Conservation (phyloP, 2,888 invertebrate species). For the Pseudolycoriella hygida region DNA sequence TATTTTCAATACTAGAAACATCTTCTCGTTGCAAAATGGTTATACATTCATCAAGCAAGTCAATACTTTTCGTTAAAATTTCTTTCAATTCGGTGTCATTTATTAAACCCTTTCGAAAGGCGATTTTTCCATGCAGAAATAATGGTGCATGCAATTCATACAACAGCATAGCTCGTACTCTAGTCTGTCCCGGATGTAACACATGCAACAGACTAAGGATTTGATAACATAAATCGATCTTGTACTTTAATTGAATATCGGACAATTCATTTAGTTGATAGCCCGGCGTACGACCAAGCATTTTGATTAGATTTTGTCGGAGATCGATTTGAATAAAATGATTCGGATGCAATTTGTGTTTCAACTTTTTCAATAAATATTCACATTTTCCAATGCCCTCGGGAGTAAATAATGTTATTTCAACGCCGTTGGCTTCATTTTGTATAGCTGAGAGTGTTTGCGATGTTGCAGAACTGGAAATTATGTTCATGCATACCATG, state of each 20-base stretch:
- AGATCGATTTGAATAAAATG: conserved; percentile 52
- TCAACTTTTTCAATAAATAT: conserved; percentile 41
- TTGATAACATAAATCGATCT: conserved; percentile 52
- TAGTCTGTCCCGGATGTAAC: conserved; percentile 58
- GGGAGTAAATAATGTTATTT: conserved; percentile 36
- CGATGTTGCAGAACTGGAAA: conserved; percentile 38
- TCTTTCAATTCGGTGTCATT: conserved; percentile 17
- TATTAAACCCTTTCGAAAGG: conserved; percentile 39
- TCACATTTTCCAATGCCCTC: conserved; percentile 47
- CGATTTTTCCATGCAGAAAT: conserved; percentile 47
- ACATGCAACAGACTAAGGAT: conserved; percentile 49
- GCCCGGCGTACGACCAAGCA: conserved; percentile 60
- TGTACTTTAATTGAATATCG: conserved; percentile 52
- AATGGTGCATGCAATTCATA: conserved; percentile 69
- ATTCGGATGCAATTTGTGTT: conserved; percentile 54
- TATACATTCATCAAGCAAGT: conserved; percentile 43
- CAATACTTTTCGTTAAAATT: conserved; percentile 33
- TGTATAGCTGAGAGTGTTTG: conserved; percentile 46
- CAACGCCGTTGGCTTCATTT: conserved; percentile 44
- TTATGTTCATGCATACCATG: conserved; percentile 41
- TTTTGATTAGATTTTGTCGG: conserved; percentile 51
- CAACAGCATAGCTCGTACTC: conserved; percentile 59
- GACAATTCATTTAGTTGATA: conserved; percentile 54
- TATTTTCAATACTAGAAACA: conserved; percentile 21
- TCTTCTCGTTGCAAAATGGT: conserved; percentile 51